A percentile compares a stretch with the other conserved stretches of the same genome.
Evolutionary conservation across 2,888 invertebrate genomes (phyloP).

Genomic region (Conchocele bisecta): DNA sequence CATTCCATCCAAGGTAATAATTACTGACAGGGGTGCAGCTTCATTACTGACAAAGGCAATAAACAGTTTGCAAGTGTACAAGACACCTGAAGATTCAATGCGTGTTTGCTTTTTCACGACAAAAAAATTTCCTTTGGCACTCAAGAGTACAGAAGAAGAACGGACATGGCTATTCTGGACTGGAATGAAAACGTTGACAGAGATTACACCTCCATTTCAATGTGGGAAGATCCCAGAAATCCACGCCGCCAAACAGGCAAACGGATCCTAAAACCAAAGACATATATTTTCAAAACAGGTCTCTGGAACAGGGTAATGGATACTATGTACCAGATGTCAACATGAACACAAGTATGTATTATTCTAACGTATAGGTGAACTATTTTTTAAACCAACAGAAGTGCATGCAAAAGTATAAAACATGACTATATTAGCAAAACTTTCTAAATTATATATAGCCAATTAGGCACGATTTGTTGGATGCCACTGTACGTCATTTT

Average conservation of each 20-base stretch:
- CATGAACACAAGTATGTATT: no score
- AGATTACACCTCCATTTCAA: background rate
- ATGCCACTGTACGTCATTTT: no score
- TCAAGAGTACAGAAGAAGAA: background rate
- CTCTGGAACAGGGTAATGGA: slow-evolving; percentile 8
- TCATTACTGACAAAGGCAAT: background rate
- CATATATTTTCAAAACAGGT: background rate
- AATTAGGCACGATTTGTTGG: no score
- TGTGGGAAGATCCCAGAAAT: slow-evolving; percentile 6
- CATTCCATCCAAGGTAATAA: background rate
- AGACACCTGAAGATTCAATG: background rate
- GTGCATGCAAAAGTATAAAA: no score
- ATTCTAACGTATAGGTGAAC: no score
- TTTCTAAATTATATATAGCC: no score
- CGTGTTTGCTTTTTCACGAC: background rate
- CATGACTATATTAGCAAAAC: no score
- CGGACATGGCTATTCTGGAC: background rate
- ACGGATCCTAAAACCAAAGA: slow-evolving; percentile 1
- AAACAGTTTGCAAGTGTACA: background rate
- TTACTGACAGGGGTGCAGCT: background rate
- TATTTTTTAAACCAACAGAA: no score
- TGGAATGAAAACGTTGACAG: background rate
- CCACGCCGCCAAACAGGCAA: background rate
- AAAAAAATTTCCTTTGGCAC: background rate
- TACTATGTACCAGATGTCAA: background rate